phyloP scores from a whole-genome alignment of 2,888 invertebrate genomes.

The Nomada fabriciana region DNA sequence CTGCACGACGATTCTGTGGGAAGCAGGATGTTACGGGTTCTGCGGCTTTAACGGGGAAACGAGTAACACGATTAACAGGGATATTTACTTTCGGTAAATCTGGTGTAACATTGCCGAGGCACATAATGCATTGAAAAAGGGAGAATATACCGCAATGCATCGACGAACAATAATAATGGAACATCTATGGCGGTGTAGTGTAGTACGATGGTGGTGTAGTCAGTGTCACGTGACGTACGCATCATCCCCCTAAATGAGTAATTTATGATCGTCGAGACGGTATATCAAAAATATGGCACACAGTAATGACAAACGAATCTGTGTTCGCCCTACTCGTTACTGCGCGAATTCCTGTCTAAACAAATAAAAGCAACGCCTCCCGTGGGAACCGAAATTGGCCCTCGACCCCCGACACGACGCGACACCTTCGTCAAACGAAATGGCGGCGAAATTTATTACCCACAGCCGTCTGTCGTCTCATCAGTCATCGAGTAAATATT shows the following conservation, averaged over 20 bases:
- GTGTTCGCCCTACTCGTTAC: conserved; percentile 16
- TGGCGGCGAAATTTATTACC: conserved; percentile 38
- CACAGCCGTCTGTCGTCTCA: conserved; percentile 2
- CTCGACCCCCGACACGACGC: conserved; percentile 19
- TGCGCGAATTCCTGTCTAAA: conserved; percentile 35
- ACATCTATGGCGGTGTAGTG: not conserved
- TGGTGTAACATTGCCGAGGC: not conserved
- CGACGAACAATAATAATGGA: not conserved
- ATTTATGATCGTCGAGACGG: conserved; percentile 36
- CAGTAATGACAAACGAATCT: conserved; percentile 11
- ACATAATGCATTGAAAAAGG: not conserved
- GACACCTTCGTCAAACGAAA: conserved; percentile 35
- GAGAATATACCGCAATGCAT: not conserved
- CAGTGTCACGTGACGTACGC: conserved; percentile 31
- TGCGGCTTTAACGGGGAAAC: conserved; percentile 21
- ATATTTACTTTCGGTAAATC: conserved; percentile 6
- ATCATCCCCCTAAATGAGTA: conserved; percentile 35
- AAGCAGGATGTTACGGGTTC: conserved; percentile 51
- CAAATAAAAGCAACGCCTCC: conserved; percentile 47
- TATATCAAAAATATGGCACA: conserved; percentile 12
- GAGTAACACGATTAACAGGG: not conserved
- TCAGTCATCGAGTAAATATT: conserved; percentile 29
- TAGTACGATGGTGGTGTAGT: conserved; percentile 16
- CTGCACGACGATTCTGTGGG: conserved; percentile 28
- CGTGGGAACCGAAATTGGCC: conserved; percentile 54